phyloP scores from a whole-genome alignment of 2,113 vertebrate species.

The Spermophilus dauricus region DNA sequence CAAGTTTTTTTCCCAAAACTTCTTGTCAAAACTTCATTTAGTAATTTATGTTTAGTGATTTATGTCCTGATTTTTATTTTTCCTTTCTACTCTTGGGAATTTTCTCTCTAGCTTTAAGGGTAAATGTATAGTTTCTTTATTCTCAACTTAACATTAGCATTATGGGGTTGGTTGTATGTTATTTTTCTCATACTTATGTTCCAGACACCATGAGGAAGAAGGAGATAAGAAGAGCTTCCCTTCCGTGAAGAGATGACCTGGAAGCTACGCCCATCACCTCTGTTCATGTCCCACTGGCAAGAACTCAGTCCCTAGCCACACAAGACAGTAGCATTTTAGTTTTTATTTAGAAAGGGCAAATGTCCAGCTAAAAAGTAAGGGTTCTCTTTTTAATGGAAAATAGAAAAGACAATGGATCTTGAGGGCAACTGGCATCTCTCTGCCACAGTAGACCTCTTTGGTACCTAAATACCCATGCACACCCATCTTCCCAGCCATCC shows the following conservation, averaged over 20 bases:
- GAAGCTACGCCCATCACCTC: not conserved
- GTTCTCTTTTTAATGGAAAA: not conserved
- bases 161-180: slow-evolving; percentile 13
- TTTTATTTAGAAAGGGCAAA: slow-evolving; percentile 38
- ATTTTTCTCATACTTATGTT: slow-evolving; percentile 23
- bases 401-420: not conserved
- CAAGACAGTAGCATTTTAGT: not conserved
- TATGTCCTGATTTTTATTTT: slow-evolving; percentile 38
- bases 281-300: not conserved
- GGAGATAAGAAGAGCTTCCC: not conserved
- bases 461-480: not conserved
- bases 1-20: slow-evolving; percentile 34
- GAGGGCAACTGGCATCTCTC: not conserved
- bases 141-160: not conserved
- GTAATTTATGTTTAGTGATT: slow-evolving; percentile 12
- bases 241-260: not conserved
- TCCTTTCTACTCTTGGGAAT: not conserved
- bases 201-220: not conserved
- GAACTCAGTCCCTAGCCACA: not conserved
- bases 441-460: not conserved
- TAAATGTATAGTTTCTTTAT: slow-evolving; percentile 56
- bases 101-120: slow-evolving; percentile 54
- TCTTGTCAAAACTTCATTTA: slow-evolving; percentile 8
- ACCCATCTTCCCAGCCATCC: not conserved
- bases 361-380: not conserved